Conservation (phyloP, 2,113 vertebrate species). For the Phyllostomus hastatus region DNA sequence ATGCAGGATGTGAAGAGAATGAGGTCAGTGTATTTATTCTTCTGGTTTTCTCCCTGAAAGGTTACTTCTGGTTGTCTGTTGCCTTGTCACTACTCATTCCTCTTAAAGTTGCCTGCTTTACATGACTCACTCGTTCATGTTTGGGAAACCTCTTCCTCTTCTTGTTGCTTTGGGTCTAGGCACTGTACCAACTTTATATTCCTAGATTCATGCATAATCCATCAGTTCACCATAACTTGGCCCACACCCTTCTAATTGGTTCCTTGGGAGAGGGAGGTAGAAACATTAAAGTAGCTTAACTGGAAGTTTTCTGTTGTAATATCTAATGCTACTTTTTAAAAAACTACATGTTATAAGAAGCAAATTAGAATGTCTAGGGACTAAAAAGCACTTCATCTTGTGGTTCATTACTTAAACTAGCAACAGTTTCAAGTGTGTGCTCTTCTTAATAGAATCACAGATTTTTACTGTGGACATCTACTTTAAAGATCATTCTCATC, state of each 20-base stretch:
- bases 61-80: neutral
- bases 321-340: neutral
- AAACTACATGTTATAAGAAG: neutral
- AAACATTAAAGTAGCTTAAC: neutral
- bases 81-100: neutral
- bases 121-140: neutral
- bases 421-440: neutral
- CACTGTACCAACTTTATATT: neutral
- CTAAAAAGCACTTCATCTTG: neutral
- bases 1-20: neutral
- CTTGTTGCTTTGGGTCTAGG: neutral
- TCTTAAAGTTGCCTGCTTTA: neutral
- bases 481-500: neutral
- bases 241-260: neutral
- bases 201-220: neutral
- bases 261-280: neutral
- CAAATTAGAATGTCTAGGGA: neutral
- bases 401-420: constrained; percentile 5
- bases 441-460: neutral
- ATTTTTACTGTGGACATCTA: neutral
- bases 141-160: neutral
- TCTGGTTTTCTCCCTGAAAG: neutral
- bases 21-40: neutral
- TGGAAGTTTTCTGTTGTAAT: constrained; percentile 1
- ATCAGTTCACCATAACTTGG: neutral